These are phyloP conservation scores for Aldabrachelys gigantea DNA, from an alignment of 2,113 vertebrate species.

Conservation along the genomic window DNA sequence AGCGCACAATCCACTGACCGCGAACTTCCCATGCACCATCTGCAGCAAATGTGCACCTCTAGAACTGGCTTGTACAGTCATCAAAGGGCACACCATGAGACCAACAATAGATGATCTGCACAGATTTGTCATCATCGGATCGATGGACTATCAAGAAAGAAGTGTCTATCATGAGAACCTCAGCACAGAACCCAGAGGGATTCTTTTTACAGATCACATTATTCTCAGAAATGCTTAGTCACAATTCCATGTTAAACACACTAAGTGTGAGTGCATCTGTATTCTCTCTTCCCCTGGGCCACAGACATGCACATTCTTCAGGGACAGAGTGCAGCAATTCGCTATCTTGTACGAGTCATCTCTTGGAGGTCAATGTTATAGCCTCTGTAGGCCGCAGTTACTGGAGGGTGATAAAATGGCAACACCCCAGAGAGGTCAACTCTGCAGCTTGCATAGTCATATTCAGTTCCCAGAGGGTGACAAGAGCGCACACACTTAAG, in stretches of 20 bases:
- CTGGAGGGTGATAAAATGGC: not conserved
- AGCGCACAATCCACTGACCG: too few species aligned
- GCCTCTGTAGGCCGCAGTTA: not conserved
- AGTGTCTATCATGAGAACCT: not conserved
- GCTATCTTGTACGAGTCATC: not conserved
- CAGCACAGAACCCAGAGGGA: not conserved
- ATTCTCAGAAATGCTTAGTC: not conserved
- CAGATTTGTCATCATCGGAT: too few species aligned
- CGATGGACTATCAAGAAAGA: too few species aligned
- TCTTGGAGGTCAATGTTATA: not conserved
- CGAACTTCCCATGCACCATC: too few species aligned
- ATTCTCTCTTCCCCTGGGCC: not conserved
- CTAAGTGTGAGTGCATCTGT: rapidly evolving
- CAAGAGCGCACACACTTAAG: too few species aligned
- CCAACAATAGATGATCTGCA: too few species aligned
- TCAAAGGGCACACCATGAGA: too few species aligned
- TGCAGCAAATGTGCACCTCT: too few species aligned
- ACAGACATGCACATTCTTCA: not conserved
- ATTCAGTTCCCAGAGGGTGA: too few species aligned
- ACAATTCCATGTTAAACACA: not conserved
- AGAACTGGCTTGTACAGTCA: too few species aligned
- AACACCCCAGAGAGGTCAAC: not conserved
- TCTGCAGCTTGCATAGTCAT: not conserved
- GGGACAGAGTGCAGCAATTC: not conserved
- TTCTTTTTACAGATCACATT: not conserved